Conservation (phyloP, 2,888 invertebrate species). For the Hemistola chrysoprasaria region DNA sequence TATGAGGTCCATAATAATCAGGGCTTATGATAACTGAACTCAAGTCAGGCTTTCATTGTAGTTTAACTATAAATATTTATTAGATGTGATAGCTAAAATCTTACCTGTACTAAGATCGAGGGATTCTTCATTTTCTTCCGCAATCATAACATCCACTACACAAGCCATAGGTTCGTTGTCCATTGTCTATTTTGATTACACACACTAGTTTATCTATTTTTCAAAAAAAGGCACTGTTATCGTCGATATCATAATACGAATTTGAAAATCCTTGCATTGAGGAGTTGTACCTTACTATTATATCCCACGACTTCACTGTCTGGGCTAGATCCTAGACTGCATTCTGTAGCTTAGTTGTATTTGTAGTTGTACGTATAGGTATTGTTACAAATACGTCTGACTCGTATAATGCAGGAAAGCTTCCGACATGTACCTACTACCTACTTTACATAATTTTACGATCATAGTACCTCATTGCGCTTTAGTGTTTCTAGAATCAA, state of each 20-base stretch:
- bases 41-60: slow-evolving; percentile 2
- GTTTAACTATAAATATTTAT: background rate
- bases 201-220: too few relatives aligned
- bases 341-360: slow-evolving; percentile 14
- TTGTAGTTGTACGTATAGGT: too few relatives aligned
- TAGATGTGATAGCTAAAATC: slow-evolving; percentile 2
- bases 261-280: slow-evolving; percentile 23
- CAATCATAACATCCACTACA: slow-evolving; percentile 3
- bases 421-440: slow-evolving; percentile 20
- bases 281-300: slow-evolving; percentile 15
- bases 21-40: slow-evolving; percentile 28
- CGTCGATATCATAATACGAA: too few relatives aligned
- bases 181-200: too few relatives aligned
- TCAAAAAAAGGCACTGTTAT: slow-evolving; percentile 9
- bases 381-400: slow-evolving; percentile 22
- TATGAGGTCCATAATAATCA: slow-evolving; percentile 27
- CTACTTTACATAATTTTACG: slow-evolving; percentile 14
- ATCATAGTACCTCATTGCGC: slow-evolving; percentile 11
- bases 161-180: background rate
- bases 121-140: slow-evolving; percentile 20
- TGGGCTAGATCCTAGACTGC: slow-evolving; percentile 16
- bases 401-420: slow-evolving; percentile 21
- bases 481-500: slow-evolving; percentile 15
- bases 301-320: slow-evolving; percentile 12
- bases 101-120: slow-evolving; percentile 32